Evolutionary conservation across 2,113 vertebrate species (phyloP).

Genomic region (Parus major): DNA sequence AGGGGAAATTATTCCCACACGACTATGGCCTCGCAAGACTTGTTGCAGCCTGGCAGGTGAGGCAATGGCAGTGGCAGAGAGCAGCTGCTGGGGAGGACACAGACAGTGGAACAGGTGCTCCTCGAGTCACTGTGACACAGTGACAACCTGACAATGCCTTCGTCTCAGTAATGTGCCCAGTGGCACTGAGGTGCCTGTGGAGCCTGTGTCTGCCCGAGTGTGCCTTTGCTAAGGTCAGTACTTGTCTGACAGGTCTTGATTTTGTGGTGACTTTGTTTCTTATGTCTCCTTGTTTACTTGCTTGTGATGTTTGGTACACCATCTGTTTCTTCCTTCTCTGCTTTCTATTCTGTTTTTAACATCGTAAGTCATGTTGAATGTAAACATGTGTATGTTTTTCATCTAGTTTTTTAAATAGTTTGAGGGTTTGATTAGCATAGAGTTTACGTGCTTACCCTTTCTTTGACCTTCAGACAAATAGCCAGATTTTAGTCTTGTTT

Average conservation of each 20-base stretch:
- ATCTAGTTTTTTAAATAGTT: not conserved
- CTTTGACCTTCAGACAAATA: conserved; percentile 7
- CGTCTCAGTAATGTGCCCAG: not conserved
- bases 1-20: not conserved
- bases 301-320: conserved; percentile 5
- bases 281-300: conserved; percentile 38
- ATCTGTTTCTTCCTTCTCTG: conserved; percentile 51
- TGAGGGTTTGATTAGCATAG: not conserved
- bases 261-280: conserved; percentile 31
- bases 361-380: not conserved
- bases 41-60: not conserved
- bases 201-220: not conserved
- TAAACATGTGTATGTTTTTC: not conserved
- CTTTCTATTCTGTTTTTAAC: not conserved
- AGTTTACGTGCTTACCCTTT: not conserved
- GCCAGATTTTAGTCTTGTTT: not conserved
- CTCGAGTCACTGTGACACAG: not conserved
- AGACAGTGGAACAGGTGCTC: not conserved
- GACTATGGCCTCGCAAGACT: not conserved
- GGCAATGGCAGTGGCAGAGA: not conserved
- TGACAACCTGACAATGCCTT: not conserved
- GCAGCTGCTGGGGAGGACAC: not conserved
- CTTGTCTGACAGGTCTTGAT: conserved; percentile 42
- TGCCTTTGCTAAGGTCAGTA: not conserved
- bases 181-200: not conserved